A percentile compares a stretch with the other conserved stretches of the same genome.
Evolutionary conservation across 2,113 vertebrate genomes (phyloP).

Genomic region (Globicephala melas): DNA sequence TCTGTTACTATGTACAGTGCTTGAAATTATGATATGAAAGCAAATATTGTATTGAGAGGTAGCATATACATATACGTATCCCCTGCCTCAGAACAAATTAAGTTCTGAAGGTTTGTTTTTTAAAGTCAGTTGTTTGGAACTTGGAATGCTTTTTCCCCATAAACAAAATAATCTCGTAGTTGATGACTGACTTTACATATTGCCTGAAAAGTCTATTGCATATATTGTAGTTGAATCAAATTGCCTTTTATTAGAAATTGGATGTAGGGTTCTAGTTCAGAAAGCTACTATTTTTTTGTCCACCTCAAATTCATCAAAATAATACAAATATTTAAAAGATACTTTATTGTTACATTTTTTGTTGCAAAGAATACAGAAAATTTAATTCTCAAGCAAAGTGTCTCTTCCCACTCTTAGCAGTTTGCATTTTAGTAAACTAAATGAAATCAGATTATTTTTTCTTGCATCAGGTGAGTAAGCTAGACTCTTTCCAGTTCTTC

Average conservation of each 20-base stretch:
- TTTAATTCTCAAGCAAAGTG: slow-evolving; percentile 31
- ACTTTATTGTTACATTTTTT: slow-evolving; percentile 30
- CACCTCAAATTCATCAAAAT: slow-evolving; percentile 1
- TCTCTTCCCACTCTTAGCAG: background rate
- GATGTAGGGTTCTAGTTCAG: background rate
- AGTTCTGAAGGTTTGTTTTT: background rate
- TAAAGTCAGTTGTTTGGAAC: slow-evolving; percentile 15
- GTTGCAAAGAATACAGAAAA: background rate
- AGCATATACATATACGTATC: background rate
- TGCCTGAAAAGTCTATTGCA: background rate
- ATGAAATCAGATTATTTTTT: slow-evolving; percentile 12
- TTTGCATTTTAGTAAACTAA: slow-evolving; percentile 48
- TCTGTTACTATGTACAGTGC: background rate
- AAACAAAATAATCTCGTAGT: slow-evolving; percentile 8
- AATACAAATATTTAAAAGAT: slow-evolving; percentile 5
- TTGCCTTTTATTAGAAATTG: slow-evolving; percentile 11
- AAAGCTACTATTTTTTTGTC: background rate
- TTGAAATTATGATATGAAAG: slow-evolving; percentile 19
- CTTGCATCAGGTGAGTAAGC: background rate
- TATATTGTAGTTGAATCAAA: background rate
- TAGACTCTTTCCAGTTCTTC: slow-evolving; percentile 35
- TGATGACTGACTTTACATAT: slow-evolving; percentile 3
- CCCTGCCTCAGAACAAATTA: background rate
- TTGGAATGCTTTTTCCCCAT: background rate
- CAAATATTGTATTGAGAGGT: background rate